A percentile compares a stretch with the other conserved stretches of the same genome.
Evolutionary conservation across 1,140 invertebrate species (phyloP).

Genomic region (Bombus breviceps): DNA sequence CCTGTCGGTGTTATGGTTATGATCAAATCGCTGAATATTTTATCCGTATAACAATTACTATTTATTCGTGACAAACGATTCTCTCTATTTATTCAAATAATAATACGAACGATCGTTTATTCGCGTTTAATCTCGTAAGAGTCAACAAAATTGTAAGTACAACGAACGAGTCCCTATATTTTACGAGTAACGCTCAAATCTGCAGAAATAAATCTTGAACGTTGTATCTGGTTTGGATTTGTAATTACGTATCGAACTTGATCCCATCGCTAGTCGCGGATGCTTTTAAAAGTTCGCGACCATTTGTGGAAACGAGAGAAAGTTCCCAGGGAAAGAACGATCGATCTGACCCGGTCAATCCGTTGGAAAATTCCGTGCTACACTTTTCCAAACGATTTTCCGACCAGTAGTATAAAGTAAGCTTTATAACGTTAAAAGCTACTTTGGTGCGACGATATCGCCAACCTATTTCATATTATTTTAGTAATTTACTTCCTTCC

Average conservation of each 20-base stretch:
- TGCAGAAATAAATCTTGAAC: background rate
- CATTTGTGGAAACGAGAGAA: background rate
- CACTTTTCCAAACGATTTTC: background rate
- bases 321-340: background rate
- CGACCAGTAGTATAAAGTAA: background rate
- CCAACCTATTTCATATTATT: background rate
- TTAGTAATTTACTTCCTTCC: background rate
- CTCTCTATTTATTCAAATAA: no score
- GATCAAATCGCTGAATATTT: no score
- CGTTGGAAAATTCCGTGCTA: background rate
- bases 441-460: background rate
- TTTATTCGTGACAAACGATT: no score
- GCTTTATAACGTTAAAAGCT: background rate
- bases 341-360: background rate
- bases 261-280: background rate
- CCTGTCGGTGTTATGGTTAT: no score
- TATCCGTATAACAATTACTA: no score
- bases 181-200: background rate
- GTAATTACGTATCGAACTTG: background rate
- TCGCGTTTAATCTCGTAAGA: no score
- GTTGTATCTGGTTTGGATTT: background rate
- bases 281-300: slow-evolving; percentile 20
- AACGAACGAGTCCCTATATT: background rate
- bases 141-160: no score
- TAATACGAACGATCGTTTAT: no score